Base-by-base conservation (phyloP, 2,113 vertebrate genomes). In the Ictalurus furcatus region DNA sequence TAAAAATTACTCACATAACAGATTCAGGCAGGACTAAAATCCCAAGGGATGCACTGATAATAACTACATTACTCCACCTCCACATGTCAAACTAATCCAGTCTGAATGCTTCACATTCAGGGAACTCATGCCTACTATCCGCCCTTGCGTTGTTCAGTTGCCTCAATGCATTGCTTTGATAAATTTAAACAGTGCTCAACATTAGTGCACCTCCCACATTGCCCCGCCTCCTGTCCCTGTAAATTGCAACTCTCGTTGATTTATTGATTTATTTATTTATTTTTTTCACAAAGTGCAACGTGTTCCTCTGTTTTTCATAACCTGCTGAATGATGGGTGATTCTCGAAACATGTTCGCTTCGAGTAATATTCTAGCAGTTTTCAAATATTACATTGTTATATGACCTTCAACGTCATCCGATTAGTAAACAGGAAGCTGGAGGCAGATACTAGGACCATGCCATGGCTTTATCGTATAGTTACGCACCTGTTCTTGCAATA, bases 401-500 rank as follows among this genome's bases (percentile, higher is more conserved):
- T 19, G 1, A 37, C 58, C 25, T 13, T 83, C 25, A 59, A 5
- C 5, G 25, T 30, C 23, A 48, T 78, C 11, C 14, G 40, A 28
- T 14, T 48, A 67, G 13, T n/a, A 85, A 69, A 52, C 28, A 85
- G 16, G 8, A 85, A 52, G 14, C 83, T 85, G 52, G 37, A 52
- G 19, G 25, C 40, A 21, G 44, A 21, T 30, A 34, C 58, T 23
- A 63, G 78, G 52, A 34, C 16, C 21, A 63, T 13, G 17, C 63
- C 61, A 4, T 54, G 14, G 40, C 63, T 30, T n/a, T 67, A n/a
- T 17, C 5, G 5, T 69, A 69, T 69, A 69, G 84, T 52, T 54
- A 85, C 28, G 48, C 65, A 85, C 84, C 84, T 85, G 40, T 11
- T 85, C 63, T 44, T 85, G 61, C 23, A 85, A 69, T 85, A 85